A percentile compares a stretch with the other conserved stretches of the same genome.
Conservation (phyloP, 1,140 invertebrate genomes). For the Drosophila mayri region DNA sequence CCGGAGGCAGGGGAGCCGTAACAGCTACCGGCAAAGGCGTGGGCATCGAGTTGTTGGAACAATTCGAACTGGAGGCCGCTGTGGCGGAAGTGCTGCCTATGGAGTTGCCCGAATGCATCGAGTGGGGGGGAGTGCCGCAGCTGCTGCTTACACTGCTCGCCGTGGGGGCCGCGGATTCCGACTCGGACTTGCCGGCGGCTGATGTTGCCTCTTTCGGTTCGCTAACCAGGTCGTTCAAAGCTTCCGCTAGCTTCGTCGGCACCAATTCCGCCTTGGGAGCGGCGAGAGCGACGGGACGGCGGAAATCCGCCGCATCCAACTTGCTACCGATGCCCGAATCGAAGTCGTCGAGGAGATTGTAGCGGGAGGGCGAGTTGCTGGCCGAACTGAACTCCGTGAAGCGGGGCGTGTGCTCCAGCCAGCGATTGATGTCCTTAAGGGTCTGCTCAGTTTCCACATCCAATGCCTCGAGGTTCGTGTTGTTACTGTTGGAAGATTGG, state of each 20-base stretch:
- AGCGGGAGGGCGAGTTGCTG: slow-evolving; percentile 89
- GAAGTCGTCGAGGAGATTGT: slow-evolving; percentile 86
- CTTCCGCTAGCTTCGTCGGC: slow-evolving; percentile 73
- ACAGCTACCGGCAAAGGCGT: not conserved
- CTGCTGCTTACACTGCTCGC: slow-evolving; percentile 76
- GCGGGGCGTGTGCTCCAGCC: slow-evolving; percentile 93
- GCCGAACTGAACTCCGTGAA: slow-evolving; percentile 90
- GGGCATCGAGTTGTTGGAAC: slow-evolving; percentile 43
- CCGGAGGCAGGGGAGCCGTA: not conserved
- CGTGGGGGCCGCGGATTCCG: slow-evolving; percentile 58
- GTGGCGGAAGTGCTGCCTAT: slow-evolving; percentile 76
- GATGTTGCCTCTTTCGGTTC: slow-evolving; percentile 46
- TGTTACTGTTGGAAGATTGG: slow-evolving; percentile 82
- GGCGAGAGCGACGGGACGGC: slow-evolving; percentile 71
- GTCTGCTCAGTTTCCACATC: slow-evolving; percentile 92
- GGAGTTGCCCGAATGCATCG: slow-evolving; percentile 79
- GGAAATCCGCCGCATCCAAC: slow-evolving; percentile 74
- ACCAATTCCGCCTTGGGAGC: slow-evolving; percentile 73
- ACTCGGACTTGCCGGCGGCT: slow-evolving; percentile 45
- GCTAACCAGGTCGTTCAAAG: slow-evolving; percentile 70
- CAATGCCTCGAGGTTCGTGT: slow-evolving; percentile 90
- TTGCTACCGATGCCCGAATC: slow-evolving; percentile 81
- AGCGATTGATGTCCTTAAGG: slow-evolving; percentile 94
- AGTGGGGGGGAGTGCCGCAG: slow-evolving; percentile 79
- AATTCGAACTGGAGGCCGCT: slow-evolving; percentile 64